phyloP scores from a whole-genome alignment of 1,140 invertebrate species.

The Periplaneta americana region DNA sequence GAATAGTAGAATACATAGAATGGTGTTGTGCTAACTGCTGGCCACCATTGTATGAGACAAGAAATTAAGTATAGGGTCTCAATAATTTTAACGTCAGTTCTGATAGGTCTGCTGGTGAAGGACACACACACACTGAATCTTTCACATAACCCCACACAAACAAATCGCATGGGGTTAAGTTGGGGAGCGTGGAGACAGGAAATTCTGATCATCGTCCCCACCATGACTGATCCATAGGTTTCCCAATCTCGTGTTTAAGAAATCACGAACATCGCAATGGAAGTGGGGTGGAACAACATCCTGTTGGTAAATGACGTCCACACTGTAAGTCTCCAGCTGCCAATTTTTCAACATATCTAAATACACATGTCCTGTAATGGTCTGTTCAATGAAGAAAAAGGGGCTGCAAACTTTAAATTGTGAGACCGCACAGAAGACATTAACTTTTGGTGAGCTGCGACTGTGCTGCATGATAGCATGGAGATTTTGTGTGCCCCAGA shows the following conservation, averaged over 20 bases:
- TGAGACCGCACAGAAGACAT: constrained; percentile 15
- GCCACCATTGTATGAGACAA: too few species aligned
- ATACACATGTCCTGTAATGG: neutral
- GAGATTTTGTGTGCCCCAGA: constrained; percentile 19
- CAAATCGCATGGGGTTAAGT: constrained; percentile 8
- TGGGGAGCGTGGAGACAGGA: constrained; percentile 1
- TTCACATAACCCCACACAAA: constrained; percentile 13
- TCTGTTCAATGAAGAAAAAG: constrained; percentile 15
- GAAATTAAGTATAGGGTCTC: too few species aligned
- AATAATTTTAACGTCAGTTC: too few species aligned
- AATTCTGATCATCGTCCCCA: constrained; percentile 9
- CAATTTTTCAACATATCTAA: constrained; percentile 6
- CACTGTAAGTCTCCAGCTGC: constrained; percentile 8
- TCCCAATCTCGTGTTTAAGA: constrained; percentile 10
- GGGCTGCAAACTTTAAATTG: constrained; percentile 3
- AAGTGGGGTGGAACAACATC: constrained; percentile 13
- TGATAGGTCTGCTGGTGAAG: constrained; percentile 1
- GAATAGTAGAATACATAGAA: too few species aligned
- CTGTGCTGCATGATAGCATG: constrained; percentile 9
- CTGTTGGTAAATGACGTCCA: constrained; percentile 7
- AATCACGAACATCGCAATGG: neutral
- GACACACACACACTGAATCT: constrained; percentile 6
- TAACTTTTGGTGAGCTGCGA: constrained; percentile 15
- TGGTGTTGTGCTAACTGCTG: too few species aligned
- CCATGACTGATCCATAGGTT: constrained; percentile 5